Base-by-base conservation (phyloP, 1,140 invertebrate genomes). In the Listronotus oregonensis region DNA sequence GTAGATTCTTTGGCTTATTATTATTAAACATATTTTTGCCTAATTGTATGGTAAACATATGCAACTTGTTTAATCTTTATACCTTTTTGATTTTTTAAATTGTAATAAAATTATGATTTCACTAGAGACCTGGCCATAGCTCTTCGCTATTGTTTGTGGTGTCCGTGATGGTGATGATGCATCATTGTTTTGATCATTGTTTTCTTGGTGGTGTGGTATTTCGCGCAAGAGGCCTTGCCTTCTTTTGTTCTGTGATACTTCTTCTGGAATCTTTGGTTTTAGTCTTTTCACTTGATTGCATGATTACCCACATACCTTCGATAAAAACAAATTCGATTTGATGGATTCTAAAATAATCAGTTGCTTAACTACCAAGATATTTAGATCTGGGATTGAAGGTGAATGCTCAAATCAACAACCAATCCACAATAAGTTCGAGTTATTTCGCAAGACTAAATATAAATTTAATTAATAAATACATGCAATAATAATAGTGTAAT, bases 171-270 rank as follows among this genome's bases (percentile, higher is more conserved):
- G n/a, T 44, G 43, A 44, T 49, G 46, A 18, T 49, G 18, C 18
- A 18, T 49, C 46, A 49, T 49, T 49, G 46, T 49, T 15, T 49
- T 18, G 9, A 10, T 11, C 43, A 17, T 49, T 49, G 46, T 49
- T 49, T 49, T 49, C 46, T 49, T 17, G 46, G 15, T 49, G 46
- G 46, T 49, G 46, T 21, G 46, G 46, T 21, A 49, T 49, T 49
- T 49, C 46, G 18, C 46, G 46, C 46, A 49, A 49, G 15, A 49
- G 43, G 15, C 46, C 46, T 49, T 49, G 18, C 46, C 46, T 49
- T 18, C 46, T 49, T 49, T 49, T 49, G 46, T 49, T 49, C 46
- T 49, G 18, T 49, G 46, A 49, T 49, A 27, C 46, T 21, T 49
- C 17, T 49, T 17, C 18, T 49, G 46, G 46, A 49, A 18, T 49